Base-by-base conservation (phyloP, 2,888 invertebrate genomes). In the Yponomeuta evonymella region DNA sequence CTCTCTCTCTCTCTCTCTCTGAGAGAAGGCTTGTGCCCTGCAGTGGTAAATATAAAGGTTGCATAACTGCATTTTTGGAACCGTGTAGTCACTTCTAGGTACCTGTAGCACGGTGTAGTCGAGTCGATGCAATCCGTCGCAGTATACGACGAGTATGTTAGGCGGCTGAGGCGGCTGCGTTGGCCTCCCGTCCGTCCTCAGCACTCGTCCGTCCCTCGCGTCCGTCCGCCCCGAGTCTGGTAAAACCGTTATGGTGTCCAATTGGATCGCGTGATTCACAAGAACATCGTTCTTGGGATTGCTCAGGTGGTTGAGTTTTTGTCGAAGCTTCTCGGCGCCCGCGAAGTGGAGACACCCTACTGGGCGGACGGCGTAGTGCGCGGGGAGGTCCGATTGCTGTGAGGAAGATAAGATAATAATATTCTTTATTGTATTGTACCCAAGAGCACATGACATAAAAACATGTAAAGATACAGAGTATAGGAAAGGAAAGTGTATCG, bases 61-160 rank as follows among this genome's bases (percentile, higher is more conserved):
- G 23, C 23, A 23, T 23, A 23, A 23, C 23, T 23, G 23, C 23
- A 23, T 23, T 23, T 23, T 23, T 23, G 23, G 23, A 23, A 23
- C 23, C 1, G 23, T 23, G 23, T 23, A 23, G 23, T 23, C 23
- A 23, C 23, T 23, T 23, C 23, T 23, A 23, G 23, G 33, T 33
- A 95, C 95, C 89, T 95, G 94, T 74, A 94, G 90, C 73, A 95
- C 94, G 0, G 95, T 96, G 79, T 94, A 96, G 81, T 96, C 96
- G 75, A 95, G 85, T 76, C 93, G 93, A 71, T 93, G 92, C 69
- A 96, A 88, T 71, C 93, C 92, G 70, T 92, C 89, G 79, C 95
- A 95, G 78, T 95, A 94, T 12, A 96, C 83, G 29, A 95, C 94
- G 30, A 95, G 77, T 23, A 86, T 71, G 67, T 81, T 79, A 9